Conservation (phyloP, 1,140 invertebrate genomes). For the Leptestheria dahalacensis region DNA sequence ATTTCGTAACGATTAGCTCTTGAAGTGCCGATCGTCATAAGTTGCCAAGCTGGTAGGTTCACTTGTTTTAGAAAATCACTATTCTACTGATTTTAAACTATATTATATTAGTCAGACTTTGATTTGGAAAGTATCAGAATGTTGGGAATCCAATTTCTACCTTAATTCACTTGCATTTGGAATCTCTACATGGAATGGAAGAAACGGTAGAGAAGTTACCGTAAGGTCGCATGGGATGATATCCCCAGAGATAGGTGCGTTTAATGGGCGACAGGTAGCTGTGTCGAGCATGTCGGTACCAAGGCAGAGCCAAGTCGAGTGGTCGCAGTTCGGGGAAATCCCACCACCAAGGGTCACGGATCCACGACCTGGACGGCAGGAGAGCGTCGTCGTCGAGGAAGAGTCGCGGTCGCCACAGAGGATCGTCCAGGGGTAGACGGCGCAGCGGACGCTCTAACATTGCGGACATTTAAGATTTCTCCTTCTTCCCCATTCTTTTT, state of each 20-base stretch:
- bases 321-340: constrained; percentile 16
- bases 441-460: constrained; percentile 12
- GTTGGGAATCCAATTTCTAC: no score
- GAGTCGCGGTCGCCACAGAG: constrained; percentile 15
- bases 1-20: no score
- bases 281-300: constrained; percentile 1
- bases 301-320: constrained; percentile 6
- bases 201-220: no score
- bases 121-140: no score
- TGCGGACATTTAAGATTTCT: no score
- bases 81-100: no score
- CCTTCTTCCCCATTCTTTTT: neutral
- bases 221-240: constrained; percentile 14
- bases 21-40: no score
- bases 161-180: no score
- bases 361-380: constrained; percentile 1
- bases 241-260: constrained; percentile 16
- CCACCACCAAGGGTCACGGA: constrained; percentile 17
- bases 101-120: no score
- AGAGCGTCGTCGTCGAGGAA: constrained; percentile 12
- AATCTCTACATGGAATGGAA: no score
- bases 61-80: no score
- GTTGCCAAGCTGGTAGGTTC: no score
- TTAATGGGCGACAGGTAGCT: constrained; percentile 17
- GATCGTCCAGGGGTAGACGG: constrained; percentile 11